phyloP scores from a whole-genome alignment of 2,888 invertebrate genomes.

The Sabatieria punctata region DNA sequence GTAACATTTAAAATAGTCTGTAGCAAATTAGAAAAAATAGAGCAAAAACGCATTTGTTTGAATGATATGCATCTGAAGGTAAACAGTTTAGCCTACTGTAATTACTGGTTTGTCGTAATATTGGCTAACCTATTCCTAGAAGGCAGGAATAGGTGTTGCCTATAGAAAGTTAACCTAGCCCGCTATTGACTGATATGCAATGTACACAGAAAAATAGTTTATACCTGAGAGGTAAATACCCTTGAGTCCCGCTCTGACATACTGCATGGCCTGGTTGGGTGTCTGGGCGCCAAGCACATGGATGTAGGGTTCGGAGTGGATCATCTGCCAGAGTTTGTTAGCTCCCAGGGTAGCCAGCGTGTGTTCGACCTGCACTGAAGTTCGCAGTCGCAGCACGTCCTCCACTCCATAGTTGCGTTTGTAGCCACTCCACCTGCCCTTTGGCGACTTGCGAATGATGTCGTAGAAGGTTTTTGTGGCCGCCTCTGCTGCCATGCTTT shows the following conservation, averaged over 20 bases:
- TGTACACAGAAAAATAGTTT: too few species aligned
- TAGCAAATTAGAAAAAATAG: too few species aligned
- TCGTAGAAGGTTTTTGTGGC: constrained; percentile 13
- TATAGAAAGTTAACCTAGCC: too few species aligned
- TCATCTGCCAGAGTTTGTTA: constrained; percentile 30
- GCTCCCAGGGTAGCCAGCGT: constrained; percentile 31
- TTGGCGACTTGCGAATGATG: constrained; percentile 27
- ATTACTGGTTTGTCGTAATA: too few species aligned
- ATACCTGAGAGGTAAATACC: constrained; percentile 33
- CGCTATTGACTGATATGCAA: too few species aligned
- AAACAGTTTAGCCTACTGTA: too few species aligned
- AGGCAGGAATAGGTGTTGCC: too few species aligned
- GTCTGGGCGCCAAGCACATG: constrained; percentile 32
- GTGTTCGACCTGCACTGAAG: constrained; percentile 29
- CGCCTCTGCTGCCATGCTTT: background rate
- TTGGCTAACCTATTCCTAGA: too few species aligned
- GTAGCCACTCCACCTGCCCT: constrained; percentile 26
- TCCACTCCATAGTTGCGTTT: constrained; percentile 15
- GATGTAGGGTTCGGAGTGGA: constrained; percentile 31
- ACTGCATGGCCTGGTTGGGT: constrained; percentile 34
- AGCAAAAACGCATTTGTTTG: too few species aligned
- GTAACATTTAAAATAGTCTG: too few species aligned
- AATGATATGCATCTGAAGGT: too few species aligned
- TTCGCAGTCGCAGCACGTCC: constrained; percentile 17
- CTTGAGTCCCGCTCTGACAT: constrained; percentile 32